Conservation (phyloP, 2,888 invertebrate species). For the Drosophila mettleri region DNA sequence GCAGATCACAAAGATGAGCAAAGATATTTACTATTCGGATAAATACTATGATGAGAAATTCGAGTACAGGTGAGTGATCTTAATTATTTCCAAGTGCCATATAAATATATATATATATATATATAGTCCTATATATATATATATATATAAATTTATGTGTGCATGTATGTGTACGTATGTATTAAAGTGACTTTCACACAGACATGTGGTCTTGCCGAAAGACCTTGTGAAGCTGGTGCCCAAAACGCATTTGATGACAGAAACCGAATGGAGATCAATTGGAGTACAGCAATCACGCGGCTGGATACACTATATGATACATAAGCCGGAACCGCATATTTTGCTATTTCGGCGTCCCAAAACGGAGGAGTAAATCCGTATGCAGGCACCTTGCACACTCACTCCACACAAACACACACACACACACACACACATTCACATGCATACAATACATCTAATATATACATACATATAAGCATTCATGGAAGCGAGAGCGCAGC, state of each 20-base stretch:
- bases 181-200: constrained; percentile 85
- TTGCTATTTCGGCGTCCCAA: constrained; percentile 92
- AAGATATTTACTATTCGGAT: constrained; percentile 96
- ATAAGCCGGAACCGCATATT: constrained; percentile 97
- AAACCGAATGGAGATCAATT: constrained; percentile 96
- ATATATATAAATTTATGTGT: constrained; percentile 1
- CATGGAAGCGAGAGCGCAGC: constrained; percentile 55
- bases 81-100: too few relatives aligned
- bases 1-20: constrained; percentile 86
- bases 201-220: constrained; percentile 97
- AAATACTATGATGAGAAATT: constrained; percentile 96
- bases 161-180: constrained; percentile 2
- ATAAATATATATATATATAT: constrained; percentile 8
- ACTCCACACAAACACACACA: constrained; percentile 17
- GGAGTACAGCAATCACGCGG: constrained; percentile 98
- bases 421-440: constrained; percentile 18
- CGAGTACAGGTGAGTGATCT: constrained; percentile 95
- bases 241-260: constrained; percentile 96
- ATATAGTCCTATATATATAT: not conserved
- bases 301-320: constrained; percentile 99
- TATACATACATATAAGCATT: constrained; percentile 19
- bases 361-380: constrained; percentile 82
- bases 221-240: constrained; percentile 96
- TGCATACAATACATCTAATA: constrained; percentile 21
- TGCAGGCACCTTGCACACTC: constrained; percentile 20